Base-by-base conservation (phyloP, 2,113 vertebrate species). In the Chaetodon auriga region DNA sequence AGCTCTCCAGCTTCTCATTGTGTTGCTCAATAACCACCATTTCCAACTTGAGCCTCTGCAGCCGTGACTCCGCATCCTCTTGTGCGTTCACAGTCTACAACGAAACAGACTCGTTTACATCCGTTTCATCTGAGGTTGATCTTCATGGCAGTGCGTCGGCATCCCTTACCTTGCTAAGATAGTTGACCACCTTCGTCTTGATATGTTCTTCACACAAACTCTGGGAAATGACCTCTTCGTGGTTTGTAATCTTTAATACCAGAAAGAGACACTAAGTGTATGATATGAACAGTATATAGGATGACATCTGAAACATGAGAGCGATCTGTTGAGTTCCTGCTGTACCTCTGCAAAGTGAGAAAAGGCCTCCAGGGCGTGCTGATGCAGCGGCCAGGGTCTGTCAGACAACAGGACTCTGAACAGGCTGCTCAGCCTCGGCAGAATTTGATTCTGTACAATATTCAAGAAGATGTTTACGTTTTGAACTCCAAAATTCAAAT, bases 321-420 rank as follows among this genome's bases (percentile, higher is more conserved):
- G 15, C 14, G 21, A 30, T 6, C 4, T 5, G 1, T 6, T 1
- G 11, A 8, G 45, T 43, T 38, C 3, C 43, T 54, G 16, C 48
- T 81, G 84, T 90, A 98, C 98, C 96, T 98, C 97, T 70, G 97
- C 98, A 94, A 99, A 99, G 2, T 75, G 91, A 30, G 96, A 97
- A 86, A 99, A 99, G 0, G 97, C 97, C 87, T 99, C 97, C 83
- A 99, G 63, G 0, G 96, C 77, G 0, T 97, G 97, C 43, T 99
- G 98, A 21, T 97, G 95, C 16, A 98, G 70, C 63, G 97, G 90
- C 98, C 98, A 99, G 4, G 78, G 95, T 41, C 80, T 83, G 68
- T 95, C 93, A 55, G 93, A 88, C n/a, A 99, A 85, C 62, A 99
- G 87, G 30, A 90, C 81, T 25, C 95, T 90, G 90, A 99, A 97